Evolutionary conservation across 2,113 vertebrate genomes (phyloP), one percentile per base, ranked within the genome.

Genomic region (Nothobranchius furzeri): DNA sequence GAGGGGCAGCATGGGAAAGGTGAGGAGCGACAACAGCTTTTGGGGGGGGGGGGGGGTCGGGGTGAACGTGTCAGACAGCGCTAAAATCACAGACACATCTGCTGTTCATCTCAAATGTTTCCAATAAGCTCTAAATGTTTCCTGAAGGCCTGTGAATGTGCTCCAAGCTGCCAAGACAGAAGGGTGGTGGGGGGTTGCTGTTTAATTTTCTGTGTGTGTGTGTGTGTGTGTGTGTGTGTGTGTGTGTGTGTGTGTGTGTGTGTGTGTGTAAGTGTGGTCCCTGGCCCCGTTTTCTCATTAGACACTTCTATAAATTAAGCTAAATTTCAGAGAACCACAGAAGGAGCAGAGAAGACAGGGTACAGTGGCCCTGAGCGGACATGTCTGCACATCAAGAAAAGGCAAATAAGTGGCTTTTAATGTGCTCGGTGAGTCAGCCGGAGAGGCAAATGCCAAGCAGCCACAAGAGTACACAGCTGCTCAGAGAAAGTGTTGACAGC

Each of bases 31-130:
- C 49, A 47, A 62, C 49, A 35, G 66, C 24, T 7, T 64, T 51
- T 2, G 58, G 63, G 65, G 83, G 65, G 83, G 64, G 1, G 58
- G 63, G 65, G 83, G 65, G 83, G 64, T 68, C 65, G 30, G 57
- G 73, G 68, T 75, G 73, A 84, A 66, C 64, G 48, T 86, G 72
- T 73, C 45, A 57, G 81, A 74, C 73, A 63, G 64, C 25, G 65
- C 68, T 72, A 74, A 53, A 90, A 87, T 84, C 86, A 86, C 75
- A 78, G 20, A 64, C 79, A 76, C 86, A 89, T 88, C 86, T 88
- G 87, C 72, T 85, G 79, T 78, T 85, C 83, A 83, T 85, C 82
- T 73, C 43, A 1, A 80, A 67, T 71, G 79, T 86, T 83, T 85
- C 78, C 79, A 89, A 80, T 71, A 83, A 79, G 25, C 53, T 67